Percentiles rank a stretch among this genome's conserved stretches.
Conservation (phyloP, 2,797 vertebrate species). For the Sebastes oblongus region DNA sequence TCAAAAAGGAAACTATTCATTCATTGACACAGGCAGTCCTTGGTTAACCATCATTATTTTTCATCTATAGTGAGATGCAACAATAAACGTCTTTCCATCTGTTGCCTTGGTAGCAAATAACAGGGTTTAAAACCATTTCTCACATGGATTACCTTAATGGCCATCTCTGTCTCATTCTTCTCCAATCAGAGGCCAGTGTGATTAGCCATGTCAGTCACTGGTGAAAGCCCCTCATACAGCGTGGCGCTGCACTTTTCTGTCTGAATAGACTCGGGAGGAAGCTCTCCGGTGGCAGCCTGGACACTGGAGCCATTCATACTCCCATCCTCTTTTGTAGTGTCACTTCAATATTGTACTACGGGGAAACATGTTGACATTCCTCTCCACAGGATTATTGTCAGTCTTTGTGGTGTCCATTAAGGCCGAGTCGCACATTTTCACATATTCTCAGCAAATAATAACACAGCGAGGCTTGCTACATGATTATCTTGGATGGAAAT, state of each 20-base stretch:
- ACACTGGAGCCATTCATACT: constrained; percentile 51
- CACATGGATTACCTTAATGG: constrained; percentile 76
- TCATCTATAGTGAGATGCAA: constrained; percentile 41
- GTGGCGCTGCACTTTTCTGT: constrained; percentile 27
- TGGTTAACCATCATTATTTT: constrained; percentile 44
- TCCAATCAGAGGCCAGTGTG: constrained; percentile 75
- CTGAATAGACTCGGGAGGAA: constrained; percentile 51
- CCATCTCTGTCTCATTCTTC: constrained; percentile 68
- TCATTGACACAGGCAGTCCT: constrained; percentile 29
- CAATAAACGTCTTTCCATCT: constrained; percentile 70
- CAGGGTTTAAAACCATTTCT: constrained; percentile 74
- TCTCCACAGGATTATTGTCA: constrained; percentile 55
- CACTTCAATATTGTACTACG: constrained; percentile 38
- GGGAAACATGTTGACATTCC: constrained; percentile 63
- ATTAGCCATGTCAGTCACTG: constrained; percentile 75
- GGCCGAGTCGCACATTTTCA: constrained; percentile 19
- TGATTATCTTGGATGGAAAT: constrained; percentile 39
- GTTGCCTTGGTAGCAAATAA: constrained; percentile 85
- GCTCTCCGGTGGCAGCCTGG: constrained; percentile 36
- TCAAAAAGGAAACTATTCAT: constrained; percentile 19
- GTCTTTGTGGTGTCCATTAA: constrained; percentile 59
- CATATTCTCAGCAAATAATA: constrained; percentile 44
- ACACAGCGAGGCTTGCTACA: neutral
- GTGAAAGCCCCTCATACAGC: constrained; percentile 46
- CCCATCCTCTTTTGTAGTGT: constrained; percentile 63